Base-by-base conservation (phyloP, 2,888 invertebrate genomes). In the Silvanus unidentatus region DNA sequence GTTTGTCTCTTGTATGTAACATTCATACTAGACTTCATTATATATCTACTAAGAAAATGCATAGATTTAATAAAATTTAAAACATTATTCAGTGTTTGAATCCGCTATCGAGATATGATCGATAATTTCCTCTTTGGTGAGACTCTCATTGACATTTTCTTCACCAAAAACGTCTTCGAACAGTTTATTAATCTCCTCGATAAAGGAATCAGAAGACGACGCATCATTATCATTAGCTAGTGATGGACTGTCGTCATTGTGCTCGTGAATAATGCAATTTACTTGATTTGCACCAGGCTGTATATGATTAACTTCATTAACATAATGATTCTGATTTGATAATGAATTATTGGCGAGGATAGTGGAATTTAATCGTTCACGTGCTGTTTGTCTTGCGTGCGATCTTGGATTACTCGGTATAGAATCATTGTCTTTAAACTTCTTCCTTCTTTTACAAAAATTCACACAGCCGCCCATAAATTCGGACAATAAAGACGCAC, bases 401-500 rank as follows among this genome's bases (percentile, higher is more conserved):
- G 61, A 64, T 42, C 68, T 56, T 8, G 66, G 66, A 48, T 70
- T 69, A 45, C 65, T 70, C 35, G 54, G 51, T n/a, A 67, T 63
- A 3, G 57, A 60, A 15, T 50, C 52, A 0, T 44, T 45, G 22
- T 59, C 61, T 6, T 16, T 16, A 10, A 48, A 41, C 3, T 36
- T 44, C 10, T 49, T 29, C 8, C 51, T 68, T 12, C 56, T 54
- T 49, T 72, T 69, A 54, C 82, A 83, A 56, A 76, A 75, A 57
- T 76, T 78, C 0, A 82, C 73, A 48, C 82, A 82, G 1, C 85
- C 84, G 13, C 84, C 83, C 60, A 85, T 78, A 72, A 81, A 81
- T 72, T 88, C 88, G 0, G 84, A 80, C 10, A 82, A 55, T 8
- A 88, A 69, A 2, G 80, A 78, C 2, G 78, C 71, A 0, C 75